phyloP scores from a whole-genome alignment of 1,140 invertebrate genomes.

The Zelostemma sp. region DNA sequence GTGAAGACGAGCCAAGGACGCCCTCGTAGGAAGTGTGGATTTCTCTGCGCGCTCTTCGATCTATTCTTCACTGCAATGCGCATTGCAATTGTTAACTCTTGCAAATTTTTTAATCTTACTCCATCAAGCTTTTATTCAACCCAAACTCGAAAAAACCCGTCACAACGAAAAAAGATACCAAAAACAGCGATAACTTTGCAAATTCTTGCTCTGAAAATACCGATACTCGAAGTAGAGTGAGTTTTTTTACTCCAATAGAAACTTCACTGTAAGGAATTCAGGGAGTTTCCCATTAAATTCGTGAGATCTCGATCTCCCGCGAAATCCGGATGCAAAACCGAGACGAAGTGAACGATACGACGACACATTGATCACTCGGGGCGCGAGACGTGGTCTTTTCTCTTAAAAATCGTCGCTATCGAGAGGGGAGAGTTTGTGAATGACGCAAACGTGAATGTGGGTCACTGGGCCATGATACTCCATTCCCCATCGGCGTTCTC shows the following conservation, averaged over 20 bases:
- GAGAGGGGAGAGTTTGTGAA: constrained; percentile 64
- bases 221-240: too few relatives aligned
- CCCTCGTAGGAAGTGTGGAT: constrained; percentile 25
- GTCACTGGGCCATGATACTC: constrained; percentile 66
- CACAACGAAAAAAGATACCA: too few relatives aligned
- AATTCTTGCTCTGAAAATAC: too few relatives aligned
- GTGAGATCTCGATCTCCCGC: too few relatives aligned
- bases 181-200: too few relatives aligned
- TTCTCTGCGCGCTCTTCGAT: constrained; percentile 9
- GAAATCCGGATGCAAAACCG: background rate
- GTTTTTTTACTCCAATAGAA: too few relatives aligned
- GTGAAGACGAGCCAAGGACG: constrained; percentile 58
- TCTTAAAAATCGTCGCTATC: constrained; percentile 30
- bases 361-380: background rate
- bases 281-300: too few relatives aligned
- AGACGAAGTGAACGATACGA: background rate
- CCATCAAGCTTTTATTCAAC: too few relatives aligned
- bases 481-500: constrained; percentile 57
- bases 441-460: constrained; percentile 69
- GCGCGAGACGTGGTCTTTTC: constrained; percentile 15
- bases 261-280: too few relatives aligned
- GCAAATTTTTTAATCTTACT: too few relatives aligned
- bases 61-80: constrained; percentile 3
- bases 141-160: too few relatives aligned
- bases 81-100: background rate